Conservation (phyloP, 2,888 invertebrate species). For the Macrophya annulata region DNA sequence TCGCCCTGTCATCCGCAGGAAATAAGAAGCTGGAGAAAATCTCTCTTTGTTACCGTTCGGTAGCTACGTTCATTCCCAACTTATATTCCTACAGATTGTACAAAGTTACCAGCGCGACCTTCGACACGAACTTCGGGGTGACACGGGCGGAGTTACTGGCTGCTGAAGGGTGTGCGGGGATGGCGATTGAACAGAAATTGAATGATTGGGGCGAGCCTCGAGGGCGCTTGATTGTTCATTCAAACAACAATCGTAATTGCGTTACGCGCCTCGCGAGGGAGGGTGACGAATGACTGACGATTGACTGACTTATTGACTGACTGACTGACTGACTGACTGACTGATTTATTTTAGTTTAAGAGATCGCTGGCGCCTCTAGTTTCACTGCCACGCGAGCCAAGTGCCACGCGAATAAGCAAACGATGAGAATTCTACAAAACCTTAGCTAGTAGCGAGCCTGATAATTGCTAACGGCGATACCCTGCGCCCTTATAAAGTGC, state of each 20-base stretch:
- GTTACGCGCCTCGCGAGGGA: slow-evolving; percentile 72
- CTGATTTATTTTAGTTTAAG: slow-evolving; percentile 7
- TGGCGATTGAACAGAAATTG: slow-evolving; percentile 79
- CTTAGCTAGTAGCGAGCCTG: not conserved
- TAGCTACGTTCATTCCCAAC: not conserved
- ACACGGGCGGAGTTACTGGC: not conserved
- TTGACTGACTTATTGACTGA: slow-evolving; percentile 36
- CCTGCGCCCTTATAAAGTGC: not conserved
- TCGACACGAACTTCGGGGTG: not conserved
- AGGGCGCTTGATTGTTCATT: slow-evolving; percentile 80
- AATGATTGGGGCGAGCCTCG: slow-evolving; percentile 78
- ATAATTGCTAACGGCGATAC: slow-evolving; percentile 39
- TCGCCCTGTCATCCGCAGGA: slow-evolving; percentile 78
- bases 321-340: slow-evolving; percentile 40
- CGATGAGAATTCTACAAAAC: not conserved
- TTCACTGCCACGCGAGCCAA: slow-evolving; percentile 41
- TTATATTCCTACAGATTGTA: not conserved
- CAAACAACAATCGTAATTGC: slow-evolving; percentile 80
- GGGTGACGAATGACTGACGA: slow-evolving; percentile 56
- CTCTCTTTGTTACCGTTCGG: slow-evolving; percentile 63
- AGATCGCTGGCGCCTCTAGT: slow-evolving; percentile 28
- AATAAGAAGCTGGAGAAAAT: slow-evolving; percentile 70
- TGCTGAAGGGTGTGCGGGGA: slow-evolving; percentile 65
- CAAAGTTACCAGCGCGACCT: slow-evolving; percentile 12
- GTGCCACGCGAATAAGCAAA: not conserved